Percentiles rank a stretch among this genome's conserved stretches.
Evolutionary conservation across 2,797 vertebrate species (phyloP).

Genomic region (Oreortyx pictus): DNA sequence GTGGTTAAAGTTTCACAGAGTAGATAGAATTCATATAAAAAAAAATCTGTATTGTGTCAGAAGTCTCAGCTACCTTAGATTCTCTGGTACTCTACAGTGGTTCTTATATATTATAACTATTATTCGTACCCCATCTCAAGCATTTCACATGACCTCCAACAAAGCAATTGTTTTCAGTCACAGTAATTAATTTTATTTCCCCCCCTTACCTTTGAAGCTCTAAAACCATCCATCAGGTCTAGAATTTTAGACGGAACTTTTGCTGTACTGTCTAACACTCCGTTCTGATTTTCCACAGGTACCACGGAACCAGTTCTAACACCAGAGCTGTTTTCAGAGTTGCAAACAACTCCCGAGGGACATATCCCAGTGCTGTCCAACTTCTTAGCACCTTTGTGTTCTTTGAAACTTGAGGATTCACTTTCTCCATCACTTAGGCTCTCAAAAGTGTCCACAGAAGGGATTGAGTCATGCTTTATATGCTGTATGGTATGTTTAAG

Average conservation of each 20-base stretch:
- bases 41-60: background rate
- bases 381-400: background rate
- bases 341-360: background rate
- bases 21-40: background rate
- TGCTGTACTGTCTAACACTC: background rate
- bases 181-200: background rate
- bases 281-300: background rate
- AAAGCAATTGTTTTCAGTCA: background rate
- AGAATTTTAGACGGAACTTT: slow-evolving; percentile 76
- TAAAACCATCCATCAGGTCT: slow-evolving; percentile 89
- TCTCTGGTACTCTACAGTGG: background rate
- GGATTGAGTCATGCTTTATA: slow-evolving; percentile 61
- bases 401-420: background rate
- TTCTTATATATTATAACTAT: background rate
- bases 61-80: background rate
- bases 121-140: background rate
- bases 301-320: background rate
- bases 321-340: background rate
- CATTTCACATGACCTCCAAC: background rate
- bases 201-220: slow-evolving; percentile 89
- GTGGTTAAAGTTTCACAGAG: background rate
- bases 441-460: slow-evolving; percentile 69
- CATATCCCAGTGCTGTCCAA: background rate
- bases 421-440: slow-evolving; percentile 53
- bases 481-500: background rate